phyloP scores from a whole-genome alignment of 2,888 invertebrate species.

The Imbricaverruca yamaguchii region DNA sequence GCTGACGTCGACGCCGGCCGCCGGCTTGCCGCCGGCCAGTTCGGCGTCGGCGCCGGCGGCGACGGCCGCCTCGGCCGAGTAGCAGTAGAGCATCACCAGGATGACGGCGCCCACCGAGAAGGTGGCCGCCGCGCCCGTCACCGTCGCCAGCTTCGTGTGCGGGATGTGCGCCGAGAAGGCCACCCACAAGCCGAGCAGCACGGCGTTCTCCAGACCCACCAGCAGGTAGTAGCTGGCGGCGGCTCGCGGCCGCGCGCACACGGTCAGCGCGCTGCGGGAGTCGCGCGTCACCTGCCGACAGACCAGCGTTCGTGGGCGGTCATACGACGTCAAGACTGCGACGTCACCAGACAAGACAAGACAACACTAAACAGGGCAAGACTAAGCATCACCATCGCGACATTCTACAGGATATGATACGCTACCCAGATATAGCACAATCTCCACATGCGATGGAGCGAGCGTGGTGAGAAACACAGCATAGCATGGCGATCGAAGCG shows the following conservation, averaged over 20 bases:
- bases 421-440: too few relatives aligned
- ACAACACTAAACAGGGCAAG: too few relatives aligned
- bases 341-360: too few relatives aligned
- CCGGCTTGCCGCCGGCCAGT: conserved; percentile 14
- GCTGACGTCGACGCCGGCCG: not conserved
- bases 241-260: conserved; percentile 28
- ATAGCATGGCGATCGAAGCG: too few relatives aligned
- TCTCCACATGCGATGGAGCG: too few relatives aligned
- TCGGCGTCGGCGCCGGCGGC: too few relatives aligned
- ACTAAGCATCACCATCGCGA: too few relatives aligned
- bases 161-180: not conserved
- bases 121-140: conserved; percentile 3
- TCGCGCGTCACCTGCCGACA: conserved; percentile 26
- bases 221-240: conserved; percentile 30
- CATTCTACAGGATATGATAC: too few relatives aligned
- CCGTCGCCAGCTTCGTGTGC: conserved; percentile 17
- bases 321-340: too few relatives aligned
- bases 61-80: not conserved
- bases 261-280: conserved; percentile 28
- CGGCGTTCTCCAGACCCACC: conserved; percentile 30
- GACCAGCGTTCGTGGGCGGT: not conserved
- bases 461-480: too few relatives aligned
- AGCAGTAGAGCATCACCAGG: conserved; percentile 17
- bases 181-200: conserved; percentile 9
- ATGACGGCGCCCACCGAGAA: conserved; percentile 19